Evolutionary conservation across 2,797 vertebrate species (phyloP), one percentile per base, ranked within the genome.

Genomic region (Pseudochaenichthys georgianus): DNA sequence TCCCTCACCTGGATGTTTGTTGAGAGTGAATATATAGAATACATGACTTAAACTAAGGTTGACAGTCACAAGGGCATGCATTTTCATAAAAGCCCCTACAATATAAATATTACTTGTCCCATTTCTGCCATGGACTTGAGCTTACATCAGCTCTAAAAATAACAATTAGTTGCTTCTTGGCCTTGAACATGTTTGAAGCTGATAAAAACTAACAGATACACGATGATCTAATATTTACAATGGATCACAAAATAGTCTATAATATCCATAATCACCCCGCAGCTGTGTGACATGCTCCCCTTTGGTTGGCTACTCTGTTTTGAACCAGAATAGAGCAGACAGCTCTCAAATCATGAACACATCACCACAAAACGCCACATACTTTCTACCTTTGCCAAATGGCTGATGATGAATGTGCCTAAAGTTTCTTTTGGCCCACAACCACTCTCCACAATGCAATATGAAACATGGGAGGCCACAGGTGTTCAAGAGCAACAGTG

Each of bases 101-200:
- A 68, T 69, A 67, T 75, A 89, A 84, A 89, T 84, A 87, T 80
- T 21, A 60, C 70, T 77, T 85, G 82, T 79, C 81, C 78, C 57
- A 64, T 60, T 70, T 64, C 55, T 84, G 70, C 72, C 64, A 69
- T 64, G 45, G 59, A 55, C 8, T 71, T 41, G 52, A 73, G 51
- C 75, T 91, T 87, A 87, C 77, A 86, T 88, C 85, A 93, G 66
- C 70, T 85, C 84, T 88, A 79, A 89, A 87, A 93, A 88, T 75
- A 90, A 88, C 78, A 84, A 54, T 60, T 38, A 66, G 63, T 63
- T 57, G 64, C 64, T 53, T 31, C 66, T 77, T 82, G 84, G 85
- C 89, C 87, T 92, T 88, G 80, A 82, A 78, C 52, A 70, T 60
- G 68, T 82, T 81, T 75, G 53, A 52, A 89, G 55, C 77, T 81